Percentiles rank a stretch among this genome's conserved stretches.
These are phyloP conservation scores for Orchestes rusci DNA, from an alignment of 2,888 invertebrate species.

Conservation along the genomic window DNA sequence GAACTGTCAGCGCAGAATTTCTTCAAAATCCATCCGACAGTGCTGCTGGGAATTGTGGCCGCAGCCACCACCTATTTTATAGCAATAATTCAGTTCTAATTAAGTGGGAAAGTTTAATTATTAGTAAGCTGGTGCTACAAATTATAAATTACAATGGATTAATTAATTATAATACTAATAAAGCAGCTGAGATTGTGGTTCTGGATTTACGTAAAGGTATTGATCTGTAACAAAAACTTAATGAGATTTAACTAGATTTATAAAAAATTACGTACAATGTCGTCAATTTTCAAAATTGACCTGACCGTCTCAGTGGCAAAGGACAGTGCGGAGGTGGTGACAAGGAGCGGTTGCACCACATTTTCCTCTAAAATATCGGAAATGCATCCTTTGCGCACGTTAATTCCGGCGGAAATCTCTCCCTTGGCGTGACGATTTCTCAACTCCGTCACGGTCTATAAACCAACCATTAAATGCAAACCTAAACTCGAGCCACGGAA, in stretches of 20 bases:
- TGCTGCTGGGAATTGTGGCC: constrained; percentile 10
- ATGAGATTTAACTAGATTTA: constrained; percentile 5
- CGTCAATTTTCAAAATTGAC: constrained; percentile 98
- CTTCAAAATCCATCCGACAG: constrained; percentile 9
- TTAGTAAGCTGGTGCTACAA: too few relatives aligned
- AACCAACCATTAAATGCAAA: too few relatives aligned
- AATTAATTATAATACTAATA: too few relatives aligned
- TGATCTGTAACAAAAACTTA: constrained; percentile 45
- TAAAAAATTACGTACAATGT: constrained; percentile 69
- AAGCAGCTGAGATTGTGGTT: too few relatives aligned
- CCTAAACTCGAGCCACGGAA: neutral
- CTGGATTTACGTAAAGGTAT: constrained; percentile 48
- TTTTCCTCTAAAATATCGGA: constrained; percentile 96
- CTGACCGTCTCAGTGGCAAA: constrained; percentile 95
- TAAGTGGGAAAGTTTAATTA: neutral
- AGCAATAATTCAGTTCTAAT: constrained; percentile 16
- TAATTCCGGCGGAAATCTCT: constrained; percentile 84
- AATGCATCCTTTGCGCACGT: constrained; percentile 92
- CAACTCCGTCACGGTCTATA: constrained; percentile 85
- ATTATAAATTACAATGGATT: too few relatives aligned
- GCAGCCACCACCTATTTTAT: constrained; percentile 16
- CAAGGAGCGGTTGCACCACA: constrained; percentile 95
- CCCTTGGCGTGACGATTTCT: constrained; percentile 88
- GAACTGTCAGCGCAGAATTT: constrained; percentile 10
- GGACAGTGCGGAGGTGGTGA: constrained; percentile 86